Base-by-base conservation (phyloP, 2,888 invertebrate genomes). In the Tenthredo amoena region DNA sequence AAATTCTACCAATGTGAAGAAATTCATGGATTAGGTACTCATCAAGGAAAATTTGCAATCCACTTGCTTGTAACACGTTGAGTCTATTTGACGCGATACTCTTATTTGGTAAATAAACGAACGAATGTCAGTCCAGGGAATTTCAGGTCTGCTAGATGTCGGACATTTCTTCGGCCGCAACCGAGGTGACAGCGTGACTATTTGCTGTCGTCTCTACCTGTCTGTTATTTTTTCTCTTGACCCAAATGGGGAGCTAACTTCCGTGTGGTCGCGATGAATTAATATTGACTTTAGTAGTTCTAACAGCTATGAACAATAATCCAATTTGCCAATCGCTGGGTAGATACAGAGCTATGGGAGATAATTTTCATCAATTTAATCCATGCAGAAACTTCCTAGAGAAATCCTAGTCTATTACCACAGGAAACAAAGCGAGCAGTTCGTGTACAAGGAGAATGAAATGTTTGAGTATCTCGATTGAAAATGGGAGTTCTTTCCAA, bases 141-240 rank as follows among this genome's bases (percentile, higher is more conserved):
- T 12, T n/a, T 74, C 26, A 21, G 26, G 40, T 74, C 43, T 18
- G 26, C 21, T 74, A 74, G 12, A 43, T 7, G 21, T 26, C 43
- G 26, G 40, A 26, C 43, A 43, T 12, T 74, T 43, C 50, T 50
- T 18, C 55, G 77, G 3, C 34, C 10, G 43, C 9, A 74, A 43
- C 43, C 10, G 43, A 21, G 21, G 74, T 21, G 74, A 74, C 43
- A 50, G 18, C 15, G 34, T 34, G 37, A 40, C 62, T 31, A 81
- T 58, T 81, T 40, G n/a, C 37, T 81, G 58, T 50, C 58, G 15
- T 55, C 58, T 77, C 18, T 50, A 31, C 21, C 9, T 40, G 62
- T 62, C n/a, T 58, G 81, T 81, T 81, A 81, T 58, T 62, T 21
- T 62, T 81, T 81, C 58, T 81, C 81, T 58, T 81, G 81, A 81